Evolutionary conservation across 2,888 invertebrate species (phyloP).

Genomic region (Polymixis flavicincta): DNA sequence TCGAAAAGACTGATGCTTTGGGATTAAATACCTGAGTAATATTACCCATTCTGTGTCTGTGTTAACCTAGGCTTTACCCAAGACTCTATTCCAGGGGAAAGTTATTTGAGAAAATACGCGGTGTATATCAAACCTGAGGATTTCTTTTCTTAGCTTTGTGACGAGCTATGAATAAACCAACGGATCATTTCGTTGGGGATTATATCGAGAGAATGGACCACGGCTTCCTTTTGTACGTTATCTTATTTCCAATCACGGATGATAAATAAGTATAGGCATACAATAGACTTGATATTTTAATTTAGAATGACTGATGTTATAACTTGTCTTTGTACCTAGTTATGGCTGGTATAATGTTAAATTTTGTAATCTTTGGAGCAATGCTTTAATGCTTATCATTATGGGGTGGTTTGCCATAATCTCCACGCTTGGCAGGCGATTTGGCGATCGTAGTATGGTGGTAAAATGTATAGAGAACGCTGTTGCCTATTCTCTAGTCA

Average conservation of each 20-base stretch:
- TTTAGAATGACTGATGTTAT: background rate
- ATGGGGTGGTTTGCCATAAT: too few species aligned
- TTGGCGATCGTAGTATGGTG: too few species aligned
- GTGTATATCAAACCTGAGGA: slow-evolving; percentile 15
- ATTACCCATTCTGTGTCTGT: slow-evolving; percentile 13
- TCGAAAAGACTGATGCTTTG: background rate
- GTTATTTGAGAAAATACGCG: slow-evolving; percentile 30
- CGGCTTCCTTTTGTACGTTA: slow-evolving; percentile 34
- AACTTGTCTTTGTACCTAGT: background rate
- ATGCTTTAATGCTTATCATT: too few species aligned
- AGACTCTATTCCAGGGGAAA: slow-evolving; percentile 1
- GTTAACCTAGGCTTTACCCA: slow-evolving; percentile 27
- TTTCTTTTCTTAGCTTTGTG: slow-evolving; percentile 35
- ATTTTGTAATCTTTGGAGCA: background rate
- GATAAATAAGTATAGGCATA: background rate
- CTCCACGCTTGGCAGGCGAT: too few species aligned
- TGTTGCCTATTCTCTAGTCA: too few species aligned
- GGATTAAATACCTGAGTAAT: slow-evolving; percentile 31
- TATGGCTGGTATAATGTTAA: background rate
- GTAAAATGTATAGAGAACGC: too few species aligned
- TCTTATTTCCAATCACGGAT: slow-evolving; percentile 36
- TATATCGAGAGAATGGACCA: slow-evolving; percentile 39
- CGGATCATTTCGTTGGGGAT: slow-evolving; percentile 32
- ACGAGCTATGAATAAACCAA: slow-evolving; percentile 49
- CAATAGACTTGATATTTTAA: background rate